Conservation (phyloP, 1,140 invertebrate genomes). For the Drosophila ficusphila region DNA sequence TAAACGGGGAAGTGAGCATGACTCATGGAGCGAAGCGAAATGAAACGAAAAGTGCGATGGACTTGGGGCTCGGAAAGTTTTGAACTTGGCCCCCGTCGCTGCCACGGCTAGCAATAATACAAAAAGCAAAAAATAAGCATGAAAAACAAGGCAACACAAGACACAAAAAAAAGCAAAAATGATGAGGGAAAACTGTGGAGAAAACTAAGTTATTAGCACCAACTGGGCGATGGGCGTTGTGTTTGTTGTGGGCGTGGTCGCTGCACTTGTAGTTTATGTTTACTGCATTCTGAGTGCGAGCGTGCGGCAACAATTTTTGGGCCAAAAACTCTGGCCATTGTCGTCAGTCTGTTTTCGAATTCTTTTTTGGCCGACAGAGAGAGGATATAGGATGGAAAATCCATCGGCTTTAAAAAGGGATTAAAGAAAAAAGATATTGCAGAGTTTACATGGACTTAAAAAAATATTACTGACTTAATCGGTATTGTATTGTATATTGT, state of each 20-base stretch:
- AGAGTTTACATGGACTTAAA: too few species aligned
- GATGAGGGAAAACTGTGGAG: slow-evolving; percentile 3
- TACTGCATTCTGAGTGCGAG: slow-evolving; percentile 61
- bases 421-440: too few species aligned
- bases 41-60: slow-evolving; percentile 39
- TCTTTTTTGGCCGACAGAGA: slow-evolving; percentile 46
- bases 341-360: slow-evolving; percentile 7
- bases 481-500: too few species aligned
- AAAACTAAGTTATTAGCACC: slow-evolving; percentile 78
- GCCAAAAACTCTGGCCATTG: slow-evolving; percentile 27
- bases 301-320: slow-evolving; percentile 66
- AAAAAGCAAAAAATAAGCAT: slow-evolving; percentile 6
- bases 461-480: too few species aligned
- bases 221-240: slow-evolving; percentile 34
- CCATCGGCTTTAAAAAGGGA: too few species aligned
- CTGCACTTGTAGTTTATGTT: slow-evolving; percentile 63
- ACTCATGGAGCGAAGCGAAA: slow-evolving; percentile 29
- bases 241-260: slow-evolving; percentile 50
- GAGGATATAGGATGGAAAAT: slow-evolving; percentile 5
- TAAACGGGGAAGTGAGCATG: slow-evolving; percentile 62
- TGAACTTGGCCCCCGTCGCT: slow-evolving; percentile 51
- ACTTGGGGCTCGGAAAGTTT: slow-evolving; percentile 49
- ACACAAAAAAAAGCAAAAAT: slow-evolving; percentile 1
- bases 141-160: neutral
- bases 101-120: slow-evolving; percentile 16